phyloP scores from a whole-genome alignment of 2,113 vertebrate genomes.

The Lepus timidus region DNA sequence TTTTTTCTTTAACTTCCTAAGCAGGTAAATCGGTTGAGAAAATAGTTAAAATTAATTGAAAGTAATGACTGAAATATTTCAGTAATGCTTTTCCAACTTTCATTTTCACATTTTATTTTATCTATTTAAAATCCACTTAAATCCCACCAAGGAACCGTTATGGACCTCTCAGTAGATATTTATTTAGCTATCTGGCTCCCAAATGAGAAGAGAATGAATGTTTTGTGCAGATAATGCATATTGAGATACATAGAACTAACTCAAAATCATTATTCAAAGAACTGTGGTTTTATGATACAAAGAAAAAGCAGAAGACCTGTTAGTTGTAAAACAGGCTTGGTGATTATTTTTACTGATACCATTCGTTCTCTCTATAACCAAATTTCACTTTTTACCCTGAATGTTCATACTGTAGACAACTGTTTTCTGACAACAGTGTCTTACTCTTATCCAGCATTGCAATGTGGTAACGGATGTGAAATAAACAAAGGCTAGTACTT shows the following conservation, averaged over 20 bases:
- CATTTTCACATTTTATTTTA: constrained; percentile 66
- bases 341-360: constrained; percentile 8
- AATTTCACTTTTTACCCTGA: neutral
- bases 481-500: neutral
- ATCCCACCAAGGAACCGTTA: constrained; percentile 63
- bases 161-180: constrained; percentile 54
- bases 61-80: constrained; percentile 63
- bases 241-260: neutral
- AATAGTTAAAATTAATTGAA: constrained; percentile 72
- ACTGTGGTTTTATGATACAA: constrained; percentile 35
- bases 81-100: constrained; percentile 65
- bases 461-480: neutral
- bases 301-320: constrained; percentile 28
- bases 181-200: constrained; percentile 58
- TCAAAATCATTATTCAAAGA: constrained; percentile 54
- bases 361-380: neutral
- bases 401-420: neutral
- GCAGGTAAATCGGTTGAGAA: constrained; percentile 32
- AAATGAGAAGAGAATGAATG: constrained; percentile 55
- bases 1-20: constrained; percentile 41
- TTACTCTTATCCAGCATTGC: neutral
- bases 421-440: neutral
- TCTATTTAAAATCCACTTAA: constrained; percentile 68
- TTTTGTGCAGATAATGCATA: neutral
- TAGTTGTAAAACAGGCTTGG: neutral